phyloP scores from a whole-genome alignment of 2,797 vertebrate species.

The Poliocrania exsul region DNA sequence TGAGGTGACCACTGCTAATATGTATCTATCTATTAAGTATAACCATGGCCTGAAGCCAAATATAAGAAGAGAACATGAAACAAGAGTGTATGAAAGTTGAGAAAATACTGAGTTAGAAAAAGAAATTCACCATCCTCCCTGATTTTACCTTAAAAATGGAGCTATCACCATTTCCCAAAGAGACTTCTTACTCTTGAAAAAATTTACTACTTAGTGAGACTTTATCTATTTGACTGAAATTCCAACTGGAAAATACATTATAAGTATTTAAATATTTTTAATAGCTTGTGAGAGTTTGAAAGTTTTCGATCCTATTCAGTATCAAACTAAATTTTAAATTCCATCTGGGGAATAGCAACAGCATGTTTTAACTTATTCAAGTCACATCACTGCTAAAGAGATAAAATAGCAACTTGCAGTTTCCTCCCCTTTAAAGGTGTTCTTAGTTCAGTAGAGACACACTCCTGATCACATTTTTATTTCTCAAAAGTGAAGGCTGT shows the following conservation, averaged over 20 bases:
- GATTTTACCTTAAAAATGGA: background rate
- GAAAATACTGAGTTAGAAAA: background rate
- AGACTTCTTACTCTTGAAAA: background rate
- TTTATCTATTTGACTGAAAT: background rate
- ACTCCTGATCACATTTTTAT: background rate
- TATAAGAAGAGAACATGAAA: background rate
- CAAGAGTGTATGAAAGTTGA: background rate
- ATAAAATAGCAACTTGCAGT: background rate
- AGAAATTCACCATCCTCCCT: background rate
- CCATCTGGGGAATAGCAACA: background rate
- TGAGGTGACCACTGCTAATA: background rate
- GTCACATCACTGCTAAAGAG: background rate
- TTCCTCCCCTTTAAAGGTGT: background rate
- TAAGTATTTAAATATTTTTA: constrained; percentile 3
- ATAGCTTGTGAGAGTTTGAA: background rate
- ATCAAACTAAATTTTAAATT: constrained; percentile 1
- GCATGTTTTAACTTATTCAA: background rate
- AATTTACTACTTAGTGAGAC: background rate
- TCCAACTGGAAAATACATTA: background rate
- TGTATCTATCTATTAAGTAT: background rate
- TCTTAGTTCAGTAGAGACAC: background rate
- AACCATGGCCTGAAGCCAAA: background rate
- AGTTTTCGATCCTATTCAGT: background rate
- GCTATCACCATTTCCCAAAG: background rate
- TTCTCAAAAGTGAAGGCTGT: background rate